Percentiles rank a stretch among this genome's conserved stretches.
Evolutionary conservation across 2,113 vertebrate species (phyloP).

Genomic region (Ochotona princeps): DNA sequence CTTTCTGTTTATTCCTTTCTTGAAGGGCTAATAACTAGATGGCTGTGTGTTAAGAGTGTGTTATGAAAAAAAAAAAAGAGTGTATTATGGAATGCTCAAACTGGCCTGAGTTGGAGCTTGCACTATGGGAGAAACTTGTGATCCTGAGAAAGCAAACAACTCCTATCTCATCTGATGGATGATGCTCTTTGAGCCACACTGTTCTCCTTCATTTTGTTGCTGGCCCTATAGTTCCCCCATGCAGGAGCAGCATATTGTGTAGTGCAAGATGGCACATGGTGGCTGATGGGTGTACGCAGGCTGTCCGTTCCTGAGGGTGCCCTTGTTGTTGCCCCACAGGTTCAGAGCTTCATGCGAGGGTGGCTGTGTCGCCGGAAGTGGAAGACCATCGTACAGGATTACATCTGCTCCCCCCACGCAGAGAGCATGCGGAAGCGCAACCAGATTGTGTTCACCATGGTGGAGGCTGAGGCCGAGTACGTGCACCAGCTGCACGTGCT

Average conservation of each 20-base stretch:
- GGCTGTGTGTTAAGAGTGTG: background rate
- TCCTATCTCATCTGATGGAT: background rate
- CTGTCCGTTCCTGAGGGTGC: background rate
- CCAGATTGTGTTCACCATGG: slow-evolving; percentile 99
- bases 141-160: slow-evolving; percentile 16
- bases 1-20: background rate
- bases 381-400: slow-evolving; percentile 99
- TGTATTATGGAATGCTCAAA: background rate
- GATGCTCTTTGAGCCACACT: background rate
- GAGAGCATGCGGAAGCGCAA: slow-evolving; percentile 99
- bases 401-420: slow-evolving; percentile 99
- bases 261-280: too few species aligned
- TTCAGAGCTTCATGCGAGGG: slow-evolving; percentile 99
- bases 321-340: slow-evolving; percentile 84
- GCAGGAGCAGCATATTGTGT: background rate
- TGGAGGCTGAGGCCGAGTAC: slow-evolving; percentile 97
- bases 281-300: background rate
- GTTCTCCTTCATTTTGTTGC: too few species aligned
- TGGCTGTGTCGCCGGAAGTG: slow-evolving; percentile 98
- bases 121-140: background rate
- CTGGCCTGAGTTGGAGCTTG: background rate
- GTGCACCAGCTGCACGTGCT: slow-evolving; percentile 97
- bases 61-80: background rate
- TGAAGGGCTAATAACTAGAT: slow-evolving; percentile 29
- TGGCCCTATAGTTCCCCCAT: accelerated